Conservation (phyloP, 2,888 invertebrate species). For the Acrocera orbiculus region DNA sequence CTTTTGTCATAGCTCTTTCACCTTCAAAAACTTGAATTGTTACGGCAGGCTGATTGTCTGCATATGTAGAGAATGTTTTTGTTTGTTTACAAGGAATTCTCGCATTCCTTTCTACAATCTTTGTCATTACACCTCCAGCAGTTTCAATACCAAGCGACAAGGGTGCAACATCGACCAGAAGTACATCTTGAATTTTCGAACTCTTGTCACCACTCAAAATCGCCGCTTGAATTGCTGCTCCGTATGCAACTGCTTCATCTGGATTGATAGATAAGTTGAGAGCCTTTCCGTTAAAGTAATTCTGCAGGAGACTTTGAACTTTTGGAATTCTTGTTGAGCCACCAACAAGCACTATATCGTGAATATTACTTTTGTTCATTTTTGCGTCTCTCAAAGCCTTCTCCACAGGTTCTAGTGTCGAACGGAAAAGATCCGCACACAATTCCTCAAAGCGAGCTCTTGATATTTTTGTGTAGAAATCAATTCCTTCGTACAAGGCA, state of each 20-base stretch:
- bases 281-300: slow-evolving; percentile 51
- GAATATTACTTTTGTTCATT: slow-evolving; percentile 50
- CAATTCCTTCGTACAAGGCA: slow-evolving; percentile 49
- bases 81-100: slow-evolving; percentile 50
- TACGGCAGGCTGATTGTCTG: slow-evolving; percentile 59
- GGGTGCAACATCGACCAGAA: slow-evolving; percentile 44
- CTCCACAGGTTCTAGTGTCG: slow-evolving; percentile 54
- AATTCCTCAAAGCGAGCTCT: slow-evolving; percentile 56
- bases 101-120: slow-evolving; percentile 48
- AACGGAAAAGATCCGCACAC: slow-evolving; percentile 46
- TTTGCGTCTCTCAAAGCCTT: slow-evolving; percentile 56
- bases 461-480: slow-evolving; percentile 48
- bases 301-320: slow-evolving; percentile 49
- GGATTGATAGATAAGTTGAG: slow-evolving; percentile 55
- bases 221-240: slow-evolving; percentile 51
- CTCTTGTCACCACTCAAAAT: slow-evolving; percentile 47
- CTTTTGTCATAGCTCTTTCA: slow-evolving; percentile 73
- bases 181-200: slow-evolving; percentile 49
- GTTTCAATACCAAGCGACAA: slow-evolving; percentile 47
- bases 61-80: slow-evolving; percentile 54
- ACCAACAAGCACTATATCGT: slow-evolving; percentile 62
- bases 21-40: slow-evolving; percentile 54
- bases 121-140: slow-evolving; percentile 56
- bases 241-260: slow-evolving; percentile 59
- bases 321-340: slow-evolving; percentile 61